These are phyloP conservation scores for Asobara japonica DNA, from an alignment of 1,140 invertebrate genomes.

Conservation along the genomic window DNA sequence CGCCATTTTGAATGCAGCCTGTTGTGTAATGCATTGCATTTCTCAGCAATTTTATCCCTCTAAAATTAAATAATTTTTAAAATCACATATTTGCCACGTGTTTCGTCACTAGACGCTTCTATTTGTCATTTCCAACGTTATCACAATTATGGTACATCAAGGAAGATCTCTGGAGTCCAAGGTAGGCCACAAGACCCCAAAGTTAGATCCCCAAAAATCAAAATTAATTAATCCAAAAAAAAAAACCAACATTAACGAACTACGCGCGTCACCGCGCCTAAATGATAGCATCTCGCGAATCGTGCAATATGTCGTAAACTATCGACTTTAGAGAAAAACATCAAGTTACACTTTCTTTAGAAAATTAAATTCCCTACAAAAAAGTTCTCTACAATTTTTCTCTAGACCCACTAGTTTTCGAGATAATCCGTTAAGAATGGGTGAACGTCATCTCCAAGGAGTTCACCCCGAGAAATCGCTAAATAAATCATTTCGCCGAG, in stretches of 20 bases:
- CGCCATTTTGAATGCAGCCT: not conserved
- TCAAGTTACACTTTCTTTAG: too few relatives aligned
- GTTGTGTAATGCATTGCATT: not conserved
- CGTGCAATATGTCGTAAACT: not conserved
- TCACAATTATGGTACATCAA: not conserved
- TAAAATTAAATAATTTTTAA: not conserved
- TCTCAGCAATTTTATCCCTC: not conserved
- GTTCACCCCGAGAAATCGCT: too few relatives aligned
- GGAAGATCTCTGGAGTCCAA: conserved; percentile 5
- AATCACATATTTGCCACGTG: not conserved
- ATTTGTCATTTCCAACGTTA: not conserved
- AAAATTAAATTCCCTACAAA: too few relatives aligned
- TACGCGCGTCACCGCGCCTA: too few relatives aligned
- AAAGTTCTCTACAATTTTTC: too few relatives aligned
- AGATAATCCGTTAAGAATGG: too few relatives aligned
- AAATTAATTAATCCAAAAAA: not conserved
- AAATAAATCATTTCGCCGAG: too few relatives aligned
- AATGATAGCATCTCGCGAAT: too few relatives aligned
- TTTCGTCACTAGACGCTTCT: not conserved
- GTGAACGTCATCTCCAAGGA: too few relatives aligned
- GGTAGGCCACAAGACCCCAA: not conserved
- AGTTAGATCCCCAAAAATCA: not conserved
- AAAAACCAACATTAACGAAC: not conserved
- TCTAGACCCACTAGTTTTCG: too few relatives aligned
- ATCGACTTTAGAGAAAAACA: too few relatives aligned